A percentile compares a stretch with the other conserved stretches of the same genome.
Evolutionary conservation across 92 coral and sea anemone genomes (phyloP).

Genomic region (Micromussa lordhowensis): DNA sequence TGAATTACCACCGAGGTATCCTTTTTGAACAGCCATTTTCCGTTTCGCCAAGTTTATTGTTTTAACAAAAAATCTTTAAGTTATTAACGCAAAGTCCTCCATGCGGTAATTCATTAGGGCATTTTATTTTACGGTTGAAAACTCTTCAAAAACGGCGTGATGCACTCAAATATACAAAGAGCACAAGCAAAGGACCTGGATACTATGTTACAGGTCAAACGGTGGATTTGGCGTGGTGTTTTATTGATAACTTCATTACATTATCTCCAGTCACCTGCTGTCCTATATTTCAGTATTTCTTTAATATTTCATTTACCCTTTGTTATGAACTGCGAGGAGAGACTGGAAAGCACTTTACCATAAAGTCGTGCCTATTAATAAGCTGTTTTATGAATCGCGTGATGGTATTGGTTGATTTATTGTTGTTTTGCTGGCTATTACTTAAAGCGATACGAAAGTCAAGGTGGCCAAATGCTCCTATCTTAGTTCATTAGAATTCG

Average conservation of each 20-base stretch:
- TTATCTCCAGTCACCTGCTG: slow-evolving; percentile 26
- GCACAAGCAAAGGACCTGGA: neutral
- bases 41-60: neutral
- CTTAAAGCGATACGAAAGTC: slow-evolving; percentile 23
- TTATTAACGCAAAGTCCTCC: neutral
- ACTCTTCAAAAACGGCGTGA: neutral
- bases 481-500: slow-evolving; percentile 21
- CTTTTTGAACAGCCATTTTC: neutral
- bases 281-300: neutral
- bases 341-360: neutral
- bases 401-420: slow-evolving; percentile 18
- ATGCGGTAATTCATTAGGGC: neutral
- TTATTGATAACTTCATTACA: slow-evolving; percentile 12
- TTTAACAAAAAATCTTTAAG: neutral
- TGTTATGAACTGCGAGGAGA: neutral
- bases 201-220: neutral
- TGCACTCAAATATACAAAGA: neutral
- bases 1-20: too few relatives aligned
- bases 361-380: slow-evolving; percentile 12
- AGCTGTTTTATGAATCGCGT: slow-evolving; percentile 4
- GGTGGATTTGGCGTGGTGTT: slow-evolving; percentile 4
- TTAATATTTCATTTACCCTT: slow-evolving; percentile 21
- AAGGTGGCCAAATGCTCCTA: slow-evolving; percentile 8
- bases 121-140: too few relatives aligned
- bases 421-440: slow-evolving; percentile 15